These are phyloP conservation scores for Musca vetustissima DNA, from an alignment of 1,140 invertebrate species.

Conservation along the genomic window DNA sequence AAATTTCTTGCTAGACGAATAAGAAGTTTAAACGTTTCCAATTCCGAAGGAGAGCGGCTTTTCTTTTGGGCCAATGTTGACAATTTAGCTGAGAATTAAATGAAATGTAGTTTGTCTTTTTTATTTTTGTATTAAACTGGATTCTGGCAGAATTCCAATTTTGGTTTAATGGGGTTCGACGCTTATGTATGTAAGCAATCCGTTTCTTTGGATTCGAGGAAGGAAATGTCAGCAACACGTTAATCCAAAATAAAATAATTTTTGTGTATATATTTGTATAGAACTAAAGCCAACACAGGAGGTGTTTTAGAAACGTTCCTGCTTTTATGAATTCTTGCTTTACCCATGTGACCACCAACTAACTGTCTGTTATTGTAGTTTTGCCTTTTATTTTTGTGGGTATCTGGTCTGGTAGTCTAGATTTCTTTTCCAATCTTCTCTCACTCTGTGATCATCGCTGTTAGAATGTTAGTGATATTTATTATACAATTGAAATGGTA, in stretches of 20 bases:
- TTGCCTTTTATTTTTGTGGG: neutral
- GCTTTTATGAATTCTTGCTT: neutral
- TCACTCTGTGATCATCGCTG: slow-evolving; percentile 6
- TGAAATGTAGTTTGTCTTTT: too few species aligned
- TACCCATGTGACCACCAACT: neutral
- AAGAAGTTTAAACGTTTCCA: too few species aligned
- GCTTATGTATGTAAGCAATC: too few species aligned
- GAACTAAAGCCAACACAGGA: too few species aligned
- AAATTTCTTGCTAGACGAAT: too few species aligned
- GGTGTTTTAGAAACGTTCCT: neutral
- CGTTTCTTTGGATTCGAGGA: too few species aligned
- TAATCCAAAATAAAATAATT: slow-evolving; percentile 1
- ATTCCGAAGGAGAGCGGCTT: too few species aligned
- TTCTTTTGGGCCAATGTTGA: too few species aligned
- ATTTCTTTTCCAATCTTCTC: slow-evolving; percentile 15
- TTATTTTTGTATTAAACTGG: too few species aligned
- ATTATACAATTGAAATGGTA: slow-evolving; percentile 89
- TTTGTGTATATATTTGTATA: neutral
- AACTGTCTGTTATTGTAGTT: neutral
- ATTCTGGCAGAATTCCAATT: too few species aligned
- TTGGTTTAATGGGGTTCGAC: too few species aligned
- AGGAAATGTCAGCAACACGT: neutral
- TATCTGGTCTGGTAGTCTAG: neutral
- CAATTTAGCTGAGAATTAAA: too few species aligned
- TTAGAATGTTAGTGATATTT: neutral